A percentile compares a stretch with the other conserved stretches of the same genome.
phyloP scores from a whole-genome alignment of 2,888 invertebrate species.

The Heliconius ethilla region DNA sequence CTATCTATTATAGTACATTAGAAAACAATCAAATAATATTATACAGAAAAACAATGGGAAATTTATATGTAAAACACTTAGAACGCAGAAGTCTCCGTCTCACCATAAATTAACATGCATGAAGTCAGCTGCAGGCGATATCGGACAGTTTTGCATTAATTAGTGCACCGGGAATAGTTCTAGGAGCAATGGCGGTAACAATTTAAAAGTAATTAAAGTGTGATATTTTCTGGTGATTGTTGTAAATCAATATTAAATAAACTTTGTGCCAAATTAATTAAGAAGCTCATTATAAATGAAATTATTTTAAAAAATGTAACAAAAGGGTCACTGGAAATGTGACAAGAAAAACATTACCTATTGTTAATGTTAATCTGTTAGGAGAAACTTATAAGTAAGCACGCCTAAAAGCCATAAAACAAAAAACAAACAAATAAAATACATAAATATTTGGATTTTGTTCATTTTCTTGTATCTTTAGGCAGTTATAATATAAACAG shows the following conservation, averaged over 20 bases:
- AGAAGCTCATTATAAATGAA: not conserved
- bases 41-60: not conserved
- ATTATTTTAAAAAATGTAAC: no score
- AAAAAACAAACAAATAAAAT: no score
- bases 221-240: not conserved
- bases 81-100: not conserved
- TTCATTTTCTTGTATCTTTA: no score
- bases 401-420: no score
- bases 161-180: slow-evolving; percentile 15
- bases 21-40: not conserved
- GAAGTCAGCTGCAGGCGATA: slow-evolving; percentile 24
- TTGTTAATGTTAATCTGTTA: no score
- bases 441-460: no score
- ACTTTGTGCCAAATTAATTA: no score
- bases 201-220: slow-evolving; percentile 11
- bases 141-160: slow-evolving; percentile 26
- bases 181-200: not conserved
- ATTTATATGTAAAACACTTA: slow-evolving; percentile 12
- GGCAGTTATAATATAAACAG: no score
- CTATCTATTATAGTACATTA: not conserved
- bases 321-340: not conserved
- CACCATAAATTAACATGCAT: slow-evolving; percentile 23
- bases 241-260: no score
- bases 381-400: no score
- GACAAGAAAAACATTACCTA: not conserved